Conservation (phyloP, 2,113 vertebrate genomes). For the Steatornis caripensis region DNA sequence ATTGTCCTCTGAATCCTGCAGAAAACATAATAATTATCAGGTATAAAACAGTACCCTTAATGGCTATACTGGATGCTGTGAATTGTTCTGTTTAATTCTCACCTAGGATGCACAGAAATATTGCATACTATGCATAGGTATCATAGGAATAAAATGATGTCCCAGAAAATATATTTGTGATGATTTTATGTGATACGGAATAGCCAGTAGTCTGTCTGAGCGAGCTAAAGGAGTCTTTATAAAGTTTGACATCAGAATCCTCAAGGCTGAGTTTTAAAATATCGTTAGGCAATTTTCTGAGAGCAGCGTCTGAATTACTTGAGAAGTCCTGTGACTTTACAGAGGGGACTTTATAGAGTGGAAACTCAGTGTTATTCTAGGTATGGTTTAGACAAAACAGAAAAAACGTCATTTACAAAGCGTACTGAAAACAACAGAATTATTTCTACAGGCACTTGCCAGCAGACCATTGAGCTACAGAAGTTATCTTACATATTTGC, state of each 20-base stretch:
- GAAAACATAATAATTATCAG: neutral
- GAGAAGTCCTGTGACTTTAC: too few relatives aligned
- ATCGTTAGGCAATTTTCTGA: neutral
- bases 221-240: neutral
- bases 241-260: neutral
- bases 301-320: neutral
- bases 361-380: neutral
- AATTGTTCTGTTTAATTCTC: neutral
- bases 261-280: neutral
- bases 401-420: neutral
- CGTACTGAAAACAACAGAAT: neutral
- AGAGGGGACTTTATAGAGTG: neutral
- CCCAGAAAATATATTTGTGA: neutral
- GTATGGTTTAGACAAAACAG: neutral
- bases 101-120: neutral
- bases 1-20: neutral
- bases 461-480: neutral
- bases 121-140: neutral
- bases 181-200: neutral
- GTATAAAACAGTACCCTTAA: neutral
- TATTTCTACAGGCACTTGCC: neutral
- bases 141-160: neutral
- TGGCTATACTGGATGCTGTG: neutral
- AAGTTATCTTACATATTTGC: neutral
- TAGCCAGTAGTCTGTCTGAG: neutral